Evolutionary conservation across 1,140 invertebrate genomes (phyloP).

Genomic region (Thereuonema tuberculata): DNA sequence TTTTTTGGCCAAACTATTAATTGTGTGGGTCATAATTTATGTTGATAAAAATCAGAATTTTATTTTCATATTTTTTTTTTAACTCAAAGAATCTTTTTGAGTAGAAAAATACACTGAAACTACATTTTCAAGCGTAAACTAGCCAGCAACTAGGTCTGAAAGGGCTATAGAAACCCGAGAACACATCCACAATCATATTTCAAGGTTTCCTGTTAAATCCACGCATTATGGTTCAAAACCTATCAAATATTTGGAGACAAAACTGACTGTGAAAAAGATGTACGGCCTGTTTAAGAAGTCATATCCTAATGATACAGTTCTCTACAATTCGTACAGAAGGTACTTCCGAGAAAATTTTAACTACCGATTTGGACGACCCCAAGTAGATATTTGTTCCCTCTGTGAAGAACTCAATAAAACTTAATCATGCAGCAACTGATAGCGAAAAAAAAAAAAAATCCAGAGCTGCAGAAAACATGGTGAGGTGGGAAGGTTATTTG

Average conservation of each 20-base stretch:
- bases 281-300: neutral
- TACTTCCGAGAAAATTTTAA: slow-evolving; percentile 19
- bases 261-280: neutral
- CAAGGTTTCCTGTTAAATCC: neutral
- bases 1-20: too few relatives aligned
- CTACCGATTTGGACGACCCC: slow-evolving; percentile 18
- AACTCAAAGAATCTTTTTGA: too few relatives aligned
- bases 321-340: slow-evolving; percentile 16
- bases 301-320: neutral
- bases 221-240: neutral
- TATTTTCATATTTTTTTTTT: too few relatives aligned
- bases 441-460: neutral
- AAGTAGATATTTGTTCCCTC: slow-evolving; percentile 16
- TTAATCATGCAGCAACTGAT: slow-evolving; percentile 1
- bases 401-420: slow-evolving; percentile 12
- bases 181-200: neutral
- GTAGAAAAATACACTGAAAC: too few relatives aligned
- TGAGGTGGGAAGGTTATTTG: neutral
- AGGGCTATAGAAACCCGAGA: neutral
- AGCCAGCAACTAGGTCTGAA: too few relatives aligned
- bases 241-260: neutral
- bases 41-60: too few relatives aligned
- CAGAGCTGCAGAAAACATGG: neutral
- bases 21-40: too few relatives aligned
- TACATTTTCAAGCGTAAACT: too few relatives aligned